Base-by-base conservation (phyloP, 2,888 invertebrate genomes). In the Caenorhabditis becei region DNA sequence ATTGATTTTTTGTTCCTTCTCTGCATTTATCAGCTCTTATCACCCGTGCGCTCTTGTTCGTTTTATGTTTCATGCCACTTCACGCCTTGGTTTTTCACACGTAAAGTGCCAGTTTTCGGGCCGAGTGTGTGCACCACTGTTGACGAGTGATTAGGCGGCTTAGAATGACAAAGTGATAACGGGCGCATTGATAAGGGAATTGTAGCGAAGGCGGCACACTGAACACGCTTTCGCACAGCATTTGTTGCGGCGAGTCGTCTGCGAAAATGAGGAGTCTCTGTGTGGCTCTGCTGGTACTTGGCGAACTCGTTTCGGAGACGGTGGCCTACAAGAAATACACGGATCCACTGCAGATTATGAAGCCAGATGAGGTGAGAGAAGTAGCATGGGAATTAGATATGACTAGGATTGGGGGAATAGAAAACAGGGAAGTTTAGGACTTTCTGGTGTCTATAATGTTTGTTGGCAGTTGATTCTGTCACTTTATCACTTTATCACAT, bases 261-360 rank as follows among this genome's bases (percentile, higher is more conserved):
- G 10, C 35, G 35, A 35, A 35, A 35, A 35, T 35, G 35, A 35
- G 35, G 35, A 35, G 5, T 35, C 35, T 35, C 10, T 32, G 32
- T 32, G 4, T 32, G 32, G 32, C 32, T 32, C 10, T 32, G 10
- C 32, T 32, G 32, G 32, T 32, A 32, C n/a, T 32, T 32, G 32
- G 32, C 10, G 32, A 4, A 32, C n/a, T n/a, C n/a, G n/a, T n/a
- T n/a, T n/a, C n/a, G 53, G 18, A 16, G 5, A 28, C n/a, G 44
- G 47, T 14, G 10, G 10, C 51, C 18, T 79, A 79, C 47, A n/a
- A 49, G 24, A 72, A 69, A 53, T 74, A 79, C 49, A 18, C 79
- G 20, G 35, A 67, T n/a, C 79, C 79, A n/a, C 11, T 79, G 28
- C 0, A 56, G 32, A 35, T 79, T 51, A 69, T 74, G 72, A 62